These are phyloP conservation scores for Drosophila prostipennis DNA, from an alignment of 2,888 invertebrate species.

Conservation along the genomic window DNA sequence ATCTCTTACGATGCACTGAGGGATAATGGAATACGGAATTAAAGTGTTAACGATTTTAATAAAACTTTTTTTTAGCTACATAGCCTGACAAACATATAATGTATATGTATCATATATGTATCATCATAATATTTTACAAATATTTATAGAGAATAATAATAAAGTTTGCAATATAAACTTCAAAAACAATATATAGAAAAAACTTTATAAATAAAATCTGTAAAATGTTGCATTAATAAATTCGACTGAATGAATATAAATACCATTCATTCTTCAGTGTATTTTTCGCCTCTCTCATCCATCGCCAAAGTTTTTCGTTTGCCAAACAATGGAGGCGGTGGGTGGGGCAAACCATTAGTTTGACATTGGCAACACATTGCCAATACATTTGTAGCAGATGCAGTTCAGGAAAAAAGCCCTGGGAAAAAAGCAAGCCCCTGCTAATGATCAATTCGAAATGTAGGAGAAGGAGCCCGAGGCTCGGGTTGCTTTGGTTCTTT, in stretches of 20 bases:
- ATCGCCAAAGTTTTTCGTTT: slow-evolving; percentile 53
- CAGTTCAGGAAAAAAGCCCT: slow-evolving; percentile 40
- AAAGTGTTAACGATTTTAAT: neutral
- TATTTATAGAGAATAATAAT: no score
- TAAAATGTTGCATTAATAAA: no score
- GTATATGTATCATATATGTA: no score
- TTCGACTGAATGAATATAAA: neutral
- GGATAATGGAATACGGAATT: slow-evolving; percentile 29
- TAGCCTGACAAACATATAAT: no score
- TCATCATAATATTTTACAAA: no score
- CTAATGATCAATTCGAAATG: slow-evolving; percentile 25
- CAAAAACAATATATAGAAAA: no score
- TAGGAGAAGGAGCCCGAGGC: slow-evolving; percentile 9
- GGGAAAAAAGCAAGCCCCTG: slow-evolving; percentile 20
- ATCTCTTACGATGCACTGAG: slow-evolving; percentile 23
- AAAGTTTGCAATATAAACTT: no score
- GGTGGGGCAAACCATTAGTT: slow-evolving; percentile 63
- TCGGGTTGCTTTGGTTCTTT: slow-evolving; percentile 9
- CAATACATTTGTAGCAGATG: slow-evolving; percentile 77
- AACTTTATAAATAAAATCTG: no score
- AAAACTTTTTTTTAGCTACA: no score
- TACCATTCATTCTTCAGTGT: neutral
- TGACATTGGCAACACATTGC: slow-evolving; percentile 77
- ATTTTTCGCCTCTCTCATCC: slow-evolving; percentile 33
- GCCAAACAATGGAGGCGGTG: slow-evolving; percentile 52